These are phyloP conservation scores for Elaeidobius kamerunicus DNA, from an alignment of 2,888 invertebrate species.

Conservation along the genomic window DNA sequence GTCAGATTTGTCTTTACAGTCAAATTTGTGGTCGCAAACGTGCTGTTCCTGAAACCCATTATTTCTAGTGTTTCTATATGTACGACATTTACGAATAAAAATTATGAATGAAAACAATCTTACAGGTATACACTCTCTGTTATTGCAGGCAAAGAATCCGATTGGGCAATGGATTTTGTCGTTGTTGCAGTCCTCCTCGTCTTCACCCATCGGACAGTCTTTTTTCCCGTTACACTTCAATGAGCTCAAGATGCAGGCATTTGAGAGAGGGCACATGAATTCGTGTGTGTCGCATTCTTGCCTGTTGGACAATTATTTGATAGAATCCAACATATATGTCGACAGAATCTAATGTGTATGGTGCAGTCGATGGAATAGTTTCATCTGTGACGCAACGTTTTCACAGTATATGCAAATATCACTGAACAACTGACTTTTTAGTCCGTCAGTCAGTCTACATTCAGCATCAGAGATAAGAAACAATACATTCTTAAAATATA, in stretches of 20 bases:
- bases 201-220: slow-evolving; percentile 47
- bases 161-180: slow-evolving; percentile 46
- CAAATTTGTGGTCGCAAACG: slow-evolving; percentile 54
- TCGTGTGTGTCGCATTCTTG: slow-evolving; percentile 50
- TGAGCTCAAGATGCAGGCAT: slow-evolving; percentile 48
- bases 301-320: slow-evolving; percentile 5
- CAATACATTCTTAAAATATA: background rate
- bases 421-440: no score
- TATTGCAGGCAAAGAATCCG: slow-evolving; percentile 54
- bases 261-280: slow-evolving; percentile 50
- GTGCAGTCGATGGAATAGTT: no score
- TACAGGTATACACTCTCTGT: slow-evolving; percentile 45
- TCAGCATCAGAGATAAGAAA: no score
- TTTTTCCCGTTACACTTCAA: slow-evolving; percentile 44
- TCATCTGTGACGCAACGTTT: no score
- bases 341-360: no score
- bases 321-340: no score
- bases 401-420: no score
- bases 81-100: background rate
- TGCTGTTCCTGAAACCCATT: slow-evolving; percentile 31
- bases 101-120: slow-evolving; percentile 1
- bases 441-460: no score
- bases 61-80: background rate
- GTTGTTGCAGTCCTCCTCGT: slow-evolving; percentile 45
- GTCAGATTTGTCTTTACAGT: slow-evolving; percentile 59